Evolutionary conservation across 2,797 vertebrate species (phyloP).

Genomic region (Oreortyx pictus): DNA sequence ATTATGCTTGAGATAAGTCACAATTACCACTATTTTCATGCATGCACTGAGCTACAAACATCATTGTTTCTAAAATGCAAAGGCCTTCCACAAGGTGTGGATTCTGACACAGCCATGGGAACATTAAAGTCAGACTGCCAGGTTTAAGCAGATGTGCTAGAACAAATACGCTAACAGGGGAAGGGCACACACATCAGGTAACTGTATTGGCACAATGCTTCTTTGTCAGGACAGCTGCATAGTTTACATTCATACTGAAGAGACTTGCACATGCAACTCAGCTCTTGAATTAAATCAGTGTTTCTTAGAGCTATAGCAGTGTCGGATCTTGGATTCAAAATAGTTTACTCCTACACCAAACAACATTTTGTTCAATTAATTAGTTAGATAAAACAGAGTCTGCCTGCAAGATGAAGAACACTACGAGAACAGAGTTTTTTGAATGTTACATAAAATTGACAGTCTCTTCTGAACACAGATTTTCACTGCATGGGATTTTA

Average conservation of each 20-base stretch:
- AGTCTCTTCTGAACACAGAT: not conserved
- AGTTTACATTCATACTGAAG: not conserved
- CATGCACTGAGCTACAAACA: not conserved
- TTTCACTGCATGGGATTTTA: not conserved
- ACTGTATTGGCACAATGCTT: not conserved
- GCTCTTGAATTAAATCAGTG: not conserved
- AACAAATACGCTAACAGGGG: not conserved
- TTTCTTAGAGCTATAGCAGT: not conserved
- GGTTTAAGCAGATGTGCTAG: not conserved
- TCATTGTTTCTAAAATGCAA: not conserved
- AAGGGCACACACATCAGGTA: not conserved
- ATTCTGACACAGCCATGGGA: not conserved
- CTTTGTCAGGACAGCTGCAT: not conserved
- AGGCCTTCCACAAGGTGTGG: not conserved
- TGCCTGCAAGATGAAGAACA: not conserved
- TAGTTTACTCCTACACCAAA: not conserved
- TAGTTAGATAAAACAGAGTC: not conserved
- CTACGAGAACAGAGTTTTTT: not conserved
- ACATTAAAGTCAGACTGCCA: not conserved
- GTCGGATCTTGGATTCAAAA: not conserved
- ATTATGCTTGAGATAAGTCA: not conserved
- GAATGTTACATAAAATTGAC: not conserved
- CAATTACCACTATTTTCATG: rapidly evolving
- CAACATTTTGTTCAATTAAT: not conserved
- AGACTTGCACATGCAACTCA: not conserved